Evolutionary conservation across 2,113 vertebrate species (phyloP).

Genomic region (Bufo gargarizans): DNA sequence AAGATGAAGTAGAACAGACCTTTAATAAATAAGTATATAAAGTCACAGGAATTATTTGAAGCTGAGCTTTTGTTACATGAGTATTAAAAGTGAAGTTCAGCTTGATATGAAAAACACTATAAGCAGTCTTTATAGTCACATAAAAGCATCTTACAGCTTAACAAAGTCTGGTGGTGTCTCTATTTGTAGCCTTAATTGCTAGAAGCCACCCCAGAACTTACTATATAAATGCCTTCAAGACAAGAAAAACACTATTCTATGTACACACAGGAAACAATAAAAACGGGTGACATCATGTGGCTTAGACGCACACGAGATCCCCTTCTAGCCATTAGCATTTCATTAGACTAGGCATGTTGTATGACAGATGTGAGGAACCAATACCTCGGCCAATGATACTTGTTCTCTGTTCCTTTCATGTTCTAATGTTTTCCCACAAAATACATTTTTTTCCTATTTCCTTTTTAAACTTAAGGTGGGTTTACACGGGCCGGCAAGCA

Average conservation of each 20-base stretch:
- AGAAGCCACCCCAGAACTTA: background rate
- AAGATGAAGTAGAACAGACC: background rate
- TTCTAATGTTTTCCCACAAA: too few species aligned
- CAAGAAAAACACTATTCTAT: background rate
- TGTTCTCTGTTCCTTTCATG: too few species aligned
- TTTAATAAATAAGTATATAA: background rate
- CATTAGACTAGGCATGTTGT: too few species aligned
- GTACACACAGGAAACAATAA: background rate
- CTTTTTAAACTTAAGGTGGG: too few species aligned
- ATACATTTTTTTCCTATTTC: too few species aligned
- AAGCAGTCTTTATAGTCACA: background rate
- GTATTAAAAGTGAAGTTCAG: background rate
- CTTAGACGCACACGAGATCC: too few species aligned
- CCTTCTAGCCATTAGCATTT: too few species aligned
- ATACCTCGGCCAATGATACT: too few species aligned
- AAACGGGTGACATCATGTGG: background rate
- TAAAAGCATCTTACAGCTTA: too few species aligned
- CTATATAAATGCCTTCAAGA: background rate
- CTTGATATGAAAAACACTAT: background rate
- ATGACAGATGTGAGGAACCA: too few species aligned
- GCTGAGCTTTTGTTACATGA: background rate
- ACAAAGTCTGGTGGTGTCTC: background rate
- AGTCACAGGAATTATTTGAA: background rate
- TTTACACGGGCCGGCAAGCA: too few species aligned
- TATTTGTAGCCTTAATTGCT: background rate